Conservation (phyloP, 2,797 vertebrate species). For the Propithecus deckenii region DNA sequence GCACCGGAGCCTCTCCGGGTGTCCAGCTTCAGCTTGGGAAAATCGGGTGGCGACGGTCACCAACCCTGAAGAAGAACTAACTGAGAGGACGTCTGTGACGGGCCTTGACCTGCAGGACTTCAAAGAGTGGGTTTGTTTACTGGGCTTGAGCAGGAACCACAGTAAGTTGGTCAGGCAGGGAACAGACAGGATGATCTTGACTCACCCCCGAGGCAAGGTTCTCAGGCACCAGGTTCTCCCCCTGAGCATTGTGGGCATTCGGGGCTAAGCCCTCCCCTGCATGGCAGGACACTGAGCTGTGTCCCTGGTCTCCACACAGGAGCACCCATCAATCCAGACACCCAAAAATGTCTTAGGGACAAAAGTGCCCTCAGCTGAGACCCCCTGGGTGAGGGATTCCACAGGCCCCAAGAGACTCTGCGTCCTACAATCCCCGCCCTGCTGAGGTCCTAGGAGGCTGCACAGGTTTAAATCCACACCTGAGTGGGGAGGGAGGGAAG, state of each 20-base stretch:
- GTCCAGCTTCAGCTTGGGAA: neutral
- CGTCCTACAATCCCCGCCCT: accelerated
- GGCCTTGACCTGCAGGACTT: neutral
- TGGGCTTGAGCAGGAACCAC: neutral
- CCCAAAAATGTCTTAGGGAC: neutral
- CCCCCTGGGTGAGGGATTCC: neutral
- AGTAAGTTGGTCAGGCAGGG: too few relatives aligned
- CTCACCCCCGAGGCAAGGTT: neutral
- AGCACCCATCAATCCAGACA: too few relatives aligned
- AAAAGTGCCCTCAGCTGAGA: neutral
- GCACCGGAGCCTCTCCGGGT: accelerated
- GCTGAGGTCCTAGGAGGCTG: too few relatives aligned
- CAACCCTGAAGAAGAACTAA: accelerated
- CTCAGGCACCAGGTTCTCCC: neutral
- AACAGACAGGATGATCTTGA: neutral
- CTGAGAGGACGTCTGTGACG: accelerated
- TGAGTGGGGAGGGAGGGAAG: neutral
- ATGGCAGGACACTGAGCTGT: neutral
- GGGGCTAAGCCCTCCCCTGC: too few relatives aligned
- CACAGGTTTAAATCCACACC: too few relatives aligned
- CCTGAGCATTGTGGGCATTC: accelerated
- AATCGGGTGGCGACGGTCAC: neutral
- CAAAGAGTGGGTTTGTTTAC: accelerated
- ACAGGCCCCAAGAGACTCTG: neutral
- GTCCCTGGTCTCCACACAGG: neutral